phyloP scores from a whole-genome alignment of 2,113 vertebrate species.

The Camelus dromedarius region DNA sequence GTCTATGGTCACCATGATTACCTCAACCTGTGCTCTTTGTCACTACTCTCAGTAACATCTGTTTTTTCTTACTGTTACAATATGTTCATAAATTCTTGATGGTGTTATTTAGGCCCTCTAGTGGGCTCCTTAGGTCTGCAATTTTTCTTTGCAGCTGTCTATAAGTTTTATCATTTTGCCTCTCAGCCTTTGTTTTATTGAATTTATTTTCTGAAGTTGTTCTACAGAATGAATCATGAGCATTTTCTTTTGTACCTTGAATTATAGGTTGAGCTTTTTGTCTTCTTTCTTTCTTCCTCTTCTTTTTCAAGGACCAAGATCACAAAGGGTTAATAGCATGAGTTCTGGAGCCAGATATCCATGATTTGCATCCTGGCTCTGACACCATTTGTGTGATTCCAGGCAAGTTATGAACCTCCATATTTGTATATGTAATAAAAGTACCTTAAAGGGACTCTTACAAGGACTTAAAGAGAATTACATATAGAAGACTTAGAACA shows the following conservation, averaged over 20 bases:
- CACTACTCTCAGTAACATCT: not conserved
- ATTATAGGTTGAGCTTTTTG: not conserved
- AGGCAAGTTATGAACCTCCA: not conserved
- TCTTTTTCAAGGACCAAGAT: not conserved
- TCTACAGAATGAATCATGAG: not conserved
- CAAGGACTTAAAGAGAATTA: not conserved
- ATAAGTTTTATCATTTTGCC: not conserved
- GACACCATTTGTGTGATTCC: not conserved
- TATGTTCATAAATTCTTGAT: not conserved
- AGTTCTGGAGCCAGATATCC: not conserved
- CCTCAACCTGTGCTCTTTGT: not conserved
- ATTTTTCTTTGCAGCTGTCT: constrained; percentile 3
- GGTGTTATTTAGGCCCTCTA: not conserved
- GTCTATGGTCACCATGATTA: not conserved
- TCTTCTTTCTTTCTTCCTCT: not conserved
- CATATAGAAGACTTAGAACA: not conserved
- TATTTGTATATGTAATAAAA: not conserved
- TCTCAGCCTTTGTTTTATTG: not conserved
- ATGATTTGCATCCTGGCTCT: not conserved
- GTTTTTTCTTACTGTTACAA: not conserved
- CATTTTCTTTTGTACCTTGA: not conserved
- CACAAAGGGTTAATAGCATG: not conserved
- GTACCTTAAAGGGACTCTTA: not conserved
- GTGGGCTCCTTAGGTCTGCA: not conserved
- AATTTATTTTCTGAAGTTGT: not conserved